Evolutionary conservation across 2,113 vertebrate genomes (phyloP).

Genomic region (Helogale parvula): DNA sequence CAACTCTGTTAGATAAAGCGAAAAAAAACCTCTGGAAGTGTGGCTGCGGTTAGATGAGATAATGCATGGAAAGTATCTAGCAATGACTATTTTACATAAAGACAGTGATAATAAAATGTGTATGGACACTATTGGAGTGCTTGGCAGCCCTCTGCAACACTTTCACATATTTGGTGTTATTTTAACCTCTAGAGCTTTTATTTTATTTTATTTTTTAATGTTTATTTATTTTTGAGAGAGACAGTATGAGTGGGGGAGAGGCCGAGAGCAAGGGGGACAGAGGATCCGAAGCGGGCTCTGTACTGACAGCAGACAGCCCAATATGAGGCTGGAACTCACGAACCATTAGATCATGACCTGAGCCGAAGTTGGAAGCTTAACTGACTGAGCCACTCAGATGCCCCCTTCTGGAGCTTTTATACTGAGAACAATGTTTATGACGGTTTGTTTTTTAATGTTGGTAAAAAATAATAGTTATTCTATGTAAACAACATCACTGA

Average conservation of each 20-base stretch:
- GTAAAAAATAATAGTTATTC: constrained; percentile 27
- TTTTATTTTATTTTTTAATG: neutral
- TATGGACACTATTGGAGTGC: neutral
- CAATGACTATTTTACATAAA: neutral
- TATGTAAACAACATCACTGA: constrained; percentile 12
- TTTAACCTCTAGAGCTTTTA: neutral
- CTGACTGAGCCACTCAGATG: too few relatives aligned
- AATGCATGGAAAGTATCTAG: neutral
- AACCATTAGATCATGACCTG: too few relatives aligned
- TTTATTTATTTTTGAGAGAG: too few relatives aligned
- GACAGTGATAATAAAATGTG: neutral
- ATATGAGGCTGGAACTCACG: too few relatives aligned
- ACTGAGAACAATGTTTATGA: constrained; percentile 10
- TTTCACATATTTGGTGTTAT: neutral
- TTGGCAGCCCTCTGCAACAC: neutral
- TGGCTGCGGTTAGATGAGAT: neutral
- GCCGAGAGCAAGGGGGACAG: too few relatives aligned
- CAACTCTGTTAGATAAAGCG: neutral
- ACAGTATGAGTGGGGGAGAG: too few relatives aligned
- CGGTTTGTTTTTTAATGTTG: neutral
- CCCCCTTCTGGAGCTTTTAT: neutral
- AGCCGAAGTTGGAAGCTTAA: too few relatives aligned
- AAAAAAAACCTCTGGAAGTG: neutral
- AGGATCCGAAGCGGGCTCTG: too few relatives aligned
- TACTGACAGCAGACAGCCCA: too few relatives aligned